These are phyloP conservation scores for Trachelus stipa DNA, from an alignment of 2,888 invertebrate genomes.

Conservation along the genomic window DNA sequence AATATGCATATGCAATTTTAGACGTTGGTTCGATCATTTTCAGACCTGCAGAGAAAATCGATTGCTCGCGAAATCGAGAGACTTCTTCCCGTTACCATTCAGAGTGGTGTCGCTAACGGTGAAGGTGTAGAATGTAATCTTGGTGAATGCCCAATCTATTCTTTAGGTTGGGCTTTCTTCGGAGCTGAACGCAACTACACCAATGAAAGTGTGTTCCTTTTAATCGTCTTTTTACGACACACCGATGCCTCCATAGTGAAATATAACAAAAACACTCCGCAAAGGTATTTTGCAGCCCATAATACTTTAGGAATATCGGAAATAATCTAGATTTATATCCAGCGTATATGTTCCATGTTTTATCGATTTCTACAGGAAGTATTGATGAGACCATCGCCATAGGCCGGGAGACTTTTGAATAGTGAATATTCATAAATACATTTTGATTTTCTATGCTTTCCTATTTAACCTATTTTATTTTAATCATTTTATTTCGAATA, in stretches of 20 bases:
- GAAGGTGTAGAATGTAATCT: not conserved
- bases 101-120: not conserved
- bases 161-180: slow-evolving; percentile 1
- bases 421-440: not conserved
- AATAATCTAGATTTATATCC: not conserved
- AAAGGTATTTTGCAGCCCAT: not conserved
- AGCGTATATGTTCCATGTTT: not conserved
- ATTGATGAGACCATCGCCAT: not conserved
- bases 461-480: not conserved
- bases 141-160: slow-evolving; percentile 30
- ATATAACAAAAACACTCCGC: slow-evolving; percentile 12
- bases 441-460: not conserved
- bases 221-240: slow-evolving; percentile 12
- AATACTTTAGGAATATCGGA: not conserved
- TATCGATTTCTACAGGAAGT: not conserved
- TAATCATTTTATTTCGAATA: not conserved
- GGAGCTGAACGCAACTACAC: not conserved
- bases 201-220: slow-evolving; percentile 40
- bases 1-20: not conserved
- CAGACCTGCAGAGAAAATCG: not conserved
- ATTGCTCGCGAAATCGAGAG: not conserved
- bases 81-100: not conserved
- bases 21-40: not conserved
- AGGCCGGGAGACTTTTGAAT: not conserved
- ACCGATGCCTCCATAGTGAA: slow-evolving; percentile 12